These are phyloP conservation scores for Amazona ochrocephala DNA, from an alignment of 2,797 vertebrate genomes.

Conservation along the genomic window DNA sequence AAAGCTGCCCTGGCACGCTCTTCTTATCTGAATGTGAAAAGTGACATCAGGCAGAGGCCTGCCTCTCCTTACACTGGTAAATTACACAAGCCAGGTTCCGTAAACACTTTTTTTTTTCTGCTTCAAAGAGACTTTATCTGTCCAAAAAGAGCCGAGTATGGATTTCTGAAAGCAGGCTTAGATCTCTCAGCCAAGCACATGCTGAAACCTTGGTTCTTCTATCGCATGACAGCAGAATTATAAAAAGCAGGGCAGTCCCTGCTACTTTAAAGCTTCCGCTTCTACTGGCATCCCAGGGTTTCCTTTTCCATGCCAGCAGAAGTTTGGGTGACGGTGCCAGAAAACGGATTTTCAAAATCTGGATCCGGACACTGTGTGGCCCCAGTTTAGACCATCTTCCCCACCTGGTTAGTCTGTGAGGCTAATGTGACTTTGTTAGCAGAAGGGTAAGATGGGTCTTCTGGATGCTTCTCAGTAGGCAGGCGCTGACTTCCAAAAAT, in stretches of 20 bases:
- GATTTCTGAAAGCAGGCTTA: slow-evolving; percentile 72
- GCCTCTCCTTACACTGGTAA: slow-evolving; percentile 29
- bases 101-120: slow-evolving; percentile 45
- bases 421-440: neutral
- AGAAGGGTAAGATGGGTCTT: neutral
- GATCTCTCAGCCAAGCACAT: slow-evolving; percentile 64
- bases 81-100: slow-evolving; percentile 55
- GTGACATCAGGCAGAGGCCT: slow-evolving; percentile 2
- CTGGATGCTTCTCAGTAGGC: neutral
- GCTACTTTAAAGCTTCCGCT: slow-evolving; percentile 40
- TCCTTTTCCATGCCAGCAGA: neutral
- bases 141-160: slow-evolving; percentile 55
- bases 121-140: slow-evolving; percentile 75
- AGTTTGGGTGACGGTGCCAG: slow-evolving; percentile 8
- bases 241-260: slow-evolving; percentile 60
- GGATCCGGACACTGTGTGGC: neutral
- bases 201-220: slow-evolving; percentile 52
- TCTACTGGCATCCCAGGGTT: slow-evolving; percentile 21
- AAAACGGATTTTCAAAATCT: slow-evolving; percentile 25
- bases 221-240: slow-evolving; percentile 68
- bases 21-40: slow-evolving; percentile 48
- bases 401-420: neutral
- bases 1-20: neutral
- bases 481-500: neutral
- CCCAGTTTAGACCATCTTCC: neutral